phyloP scores from a whole-genome alignment of 2,888 invertebrate species.

The Criorhina ranunculi region DNA sequence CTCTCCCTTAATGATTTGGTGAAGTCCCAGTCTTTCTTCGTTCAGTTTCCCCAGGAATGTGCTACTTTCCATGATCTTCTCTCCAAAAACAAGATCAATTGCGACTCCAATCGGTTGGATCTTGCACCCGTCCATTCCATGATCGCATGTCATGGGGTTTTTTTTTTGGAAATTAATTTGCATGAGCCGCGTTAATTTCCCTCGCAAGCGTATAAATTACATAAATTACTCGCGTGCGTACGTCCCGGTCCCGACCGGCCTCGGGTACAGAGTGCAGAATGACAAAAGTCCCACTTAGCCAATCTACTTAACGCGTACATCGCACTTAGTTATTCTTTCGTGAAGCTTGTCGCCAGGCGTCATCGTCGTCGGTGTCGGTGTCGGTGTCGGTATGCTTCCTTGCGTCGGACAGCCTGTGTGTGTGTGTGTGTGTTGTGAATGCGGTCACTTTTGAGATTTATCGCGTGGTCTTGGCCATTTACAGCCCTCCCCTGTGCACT shows the following conservation, averaged over 20 bases:
- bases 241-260: background rate
- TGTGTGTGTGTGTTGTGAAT: conserved; percentile 51
- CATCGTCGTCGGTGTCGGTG: conserved; percentile 26
- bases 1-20: no score
- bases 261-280: conserved; percentile 7
- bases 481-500: conserved; percentile 25
- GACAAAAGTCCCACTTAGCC: conserved; percentile 49
- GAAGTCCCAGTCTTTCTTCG: no score
- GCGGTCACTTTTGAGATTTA: conserved; percentile 62
- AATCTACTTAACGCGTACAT: conserved; percentile 64
- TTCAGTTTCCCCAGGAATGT: no score
- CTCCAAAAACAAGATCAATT: no score
- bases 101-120: background rate
- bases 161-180: conserved; percentile 67
- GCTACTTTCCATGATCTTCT: no score
- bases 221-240: conserved; percentile 70
- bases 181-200: conserved; percentile 52
- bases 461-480: conserved; percentile 65
- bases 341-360: conserved; percentile 31
- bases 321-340: conserved; percentile 28
- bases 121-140: conserved; percentile 9
- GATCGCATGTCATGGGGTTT: conserved; percentile 29
- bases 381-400: conserved; percentile 16
- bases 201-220: conserved; percentile 56
- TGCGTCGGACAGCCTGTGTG: conserved; percentile 1